Conservation (phyloP, 1,140 invertebrate species). For the Chlorops oryzae region DNA sequence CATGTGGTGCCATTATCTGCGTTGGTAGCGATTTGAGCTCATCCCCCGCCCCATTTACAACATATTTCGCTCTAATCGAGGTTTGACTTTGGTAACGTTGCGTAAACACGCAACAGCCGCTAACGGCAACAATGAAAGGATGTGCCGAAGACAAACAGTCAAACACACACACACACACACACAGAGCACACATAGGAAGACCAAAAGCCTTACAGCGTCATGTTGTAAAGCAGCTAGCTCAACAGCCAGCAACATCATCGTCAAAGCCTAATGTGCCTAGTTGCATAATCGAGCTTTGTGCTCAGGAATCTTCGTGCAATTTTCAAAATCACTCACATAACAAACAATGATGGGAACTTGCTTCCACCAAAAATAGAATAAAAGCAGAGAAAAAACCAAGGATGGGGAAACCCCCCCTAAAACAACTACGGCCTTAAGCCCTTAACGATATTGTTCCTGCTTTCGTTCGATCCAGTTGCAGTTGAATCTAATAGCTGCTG, state of each 20-base stretch:
- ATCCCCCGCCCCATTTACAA: too few species aligned
- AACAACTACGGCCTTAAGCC: too few species aligned
- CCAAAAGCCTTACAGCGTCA: not conserved
- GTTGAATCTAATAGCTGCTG: slow-evolving; percentile 7
- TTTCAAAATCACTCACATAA: too few species aligned
- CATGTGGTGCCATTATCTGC: too few species aligned
- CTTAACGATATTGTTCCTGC: not conserved
- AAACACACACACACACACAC: not conserved
- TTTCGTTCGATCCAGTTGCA: not conserved
- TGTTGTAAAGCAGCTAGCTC: not conserved
- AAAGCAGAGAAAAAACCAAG: too few species aligned
- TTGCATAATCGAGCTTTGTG: not conserved
- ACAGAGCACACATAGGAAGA: not conserved
- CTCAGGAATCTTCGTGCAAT: too few species aligned
- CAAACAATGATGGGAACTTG: too few species aligned
- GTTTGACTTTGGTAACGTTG: slow-evolving; percentile 18
- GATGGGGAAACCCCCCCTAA: too few species aligned
- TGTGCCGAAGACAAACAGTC: too few species aligned
- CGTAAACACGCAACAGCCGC: slow-evolving; percentile 17
- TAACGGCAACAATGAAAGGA: slow-evolving; percentile 2
- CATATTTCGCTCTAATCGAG: too few species aligned
- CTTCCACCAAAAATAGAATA: too few species aligned
- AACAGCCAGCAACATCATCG: not conserved
- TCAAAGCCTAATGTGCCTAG: not conserved
- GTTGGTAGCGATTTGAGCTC: too few species aligned